These are phyloP conservation scores for Anthrax anthrax DNA, from an alignment of 2,888 invertebrate genomes.

Conservation along the genomic window DNA sequence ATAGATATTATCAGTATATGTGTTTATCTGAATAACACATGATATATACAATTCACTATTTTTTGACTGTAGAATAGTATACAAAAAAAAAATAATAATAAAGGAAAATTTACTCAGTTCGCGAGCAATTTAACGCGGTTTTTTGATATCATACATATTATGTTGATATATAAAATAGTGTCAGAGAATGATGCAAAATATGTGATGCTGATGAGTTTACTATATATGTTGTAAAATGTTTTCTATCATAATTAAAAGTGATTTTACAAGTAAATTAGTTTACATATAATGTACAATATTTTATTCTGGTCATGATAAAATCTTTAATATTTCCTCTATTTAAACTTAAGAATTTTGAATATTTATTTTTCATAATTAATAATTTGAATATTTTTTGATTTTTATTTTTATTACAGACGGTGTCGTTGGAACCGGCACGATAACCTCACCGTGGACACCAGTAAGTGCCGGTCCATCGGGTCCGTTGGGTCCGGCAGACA, in stretches of 20 bases:
- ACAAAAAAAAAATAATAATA: too few relatives aligned
- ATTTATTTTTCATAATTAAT: too few relatives aligned
- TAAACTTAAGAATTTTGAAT: too few relatives aligned
- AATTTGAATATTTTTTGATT: too few relatives aligned
- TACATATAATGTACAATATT: neutral
- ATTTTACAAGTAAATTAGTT: neutral
- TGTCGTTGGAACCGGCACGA: conserved; percentile 75
- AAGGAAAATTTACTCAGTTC: too few relatives aligned
- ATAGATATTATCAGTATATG: too few relatives aligned
- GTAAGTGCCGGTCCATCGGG: conserved; percentile 59
- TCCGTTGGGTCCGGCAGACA: conserved; percentile 56
- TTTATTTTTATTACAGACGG: conserved; percentile 39
- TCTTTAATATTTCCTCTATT: too few relatives aligned
- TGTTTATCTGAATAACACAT: too few relatives aligned
- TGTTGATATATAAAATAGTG: neutral
- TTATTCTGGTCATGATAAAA: too few relatives aligned
- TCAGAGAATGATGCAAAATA: neutral
- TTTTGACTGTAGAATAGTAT: too few relatives aligned
- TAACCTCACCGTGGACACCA: conserved; percentile 93
- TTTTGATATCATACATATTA: neutral
- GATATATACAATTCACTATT: too few relatives aligned
- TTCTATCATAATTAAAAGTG: neutral
- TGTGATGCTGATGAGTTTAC: too few relatives aligned
- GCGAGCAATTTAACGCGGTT: neutral
- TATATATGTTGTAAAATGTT: neutral